Conservation (phyloP, 2,888 invertebrate species). For the Cephalotes varians region DNA sequence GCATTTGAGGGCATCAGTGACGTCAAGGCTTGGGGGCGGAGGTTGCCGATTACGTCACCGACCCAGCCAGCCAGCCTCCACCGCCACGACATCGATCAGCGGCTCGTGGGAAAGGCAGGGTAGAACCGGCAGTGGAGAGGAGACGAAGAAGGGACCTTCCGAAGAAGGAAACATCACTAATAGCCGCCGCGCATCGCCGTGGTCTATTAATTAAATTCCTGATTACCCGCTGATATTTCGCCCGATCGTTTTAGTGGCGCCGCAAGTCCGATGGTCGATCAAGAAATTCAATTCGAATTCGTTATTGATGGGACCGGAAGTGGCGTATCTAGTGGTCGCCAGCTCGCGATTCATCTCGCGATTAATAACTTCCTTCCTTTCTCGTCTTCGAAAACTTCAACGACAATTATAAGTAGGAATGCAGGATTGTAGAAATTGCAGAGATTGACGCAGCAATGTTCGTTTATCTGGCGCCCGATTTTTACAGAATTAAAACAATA, state of each 20-base stretch:
- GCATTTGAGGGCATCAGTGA: slow-evolving; percentile 84
- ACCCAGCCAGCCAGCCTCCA: slow-evolving; percentile 79
- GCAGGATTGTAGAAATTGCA: neutral
- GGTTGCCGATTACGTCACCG: slow-evolving; percentile 82
- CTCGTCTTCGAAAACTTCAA: neutral
- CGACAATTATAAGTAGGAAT: too few species aligned
- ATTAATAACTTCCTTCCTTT: neutral
- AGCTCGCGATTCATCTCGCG: neutral
- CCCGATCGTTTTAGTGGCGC: slow-evolving; percentile 14
- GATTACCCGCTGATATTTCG: slow-evolving; percentile 63
- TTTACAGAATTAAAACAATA: neutral
- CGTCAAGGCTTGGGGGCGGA: slow-evolving; percentile 81
- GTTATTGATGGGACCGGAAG: neutral
- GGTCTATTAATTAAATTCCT: slow-evolving; percentile 75
- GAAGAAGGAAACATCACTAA: slow-evolving; percentile 71
- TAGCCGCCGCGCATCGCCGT: slow-evolving; percentile 60
- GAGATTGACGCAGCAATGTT: neutral
- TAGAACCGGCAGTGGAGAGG: slow-evolving; percentile 25
- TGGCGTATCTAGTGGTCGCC: neutral
- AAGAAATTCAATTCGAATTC: slow-evolving; percentile 54
- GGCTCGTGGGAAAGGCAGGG: slow-evolving; percentile 38
- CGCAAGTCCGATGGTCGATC: neutral
- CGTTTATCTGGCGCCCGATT: neutral
- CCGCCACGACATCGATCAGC: slow-evolving; percentile 75
- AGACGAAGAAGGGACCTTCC: neutral